A percentile compares a stretch with the other conserved stretches of the same genome.
Conservation (phyloP, 2,797 vertebrate species). For the Aselliscus stoliczkanus region DNA sequence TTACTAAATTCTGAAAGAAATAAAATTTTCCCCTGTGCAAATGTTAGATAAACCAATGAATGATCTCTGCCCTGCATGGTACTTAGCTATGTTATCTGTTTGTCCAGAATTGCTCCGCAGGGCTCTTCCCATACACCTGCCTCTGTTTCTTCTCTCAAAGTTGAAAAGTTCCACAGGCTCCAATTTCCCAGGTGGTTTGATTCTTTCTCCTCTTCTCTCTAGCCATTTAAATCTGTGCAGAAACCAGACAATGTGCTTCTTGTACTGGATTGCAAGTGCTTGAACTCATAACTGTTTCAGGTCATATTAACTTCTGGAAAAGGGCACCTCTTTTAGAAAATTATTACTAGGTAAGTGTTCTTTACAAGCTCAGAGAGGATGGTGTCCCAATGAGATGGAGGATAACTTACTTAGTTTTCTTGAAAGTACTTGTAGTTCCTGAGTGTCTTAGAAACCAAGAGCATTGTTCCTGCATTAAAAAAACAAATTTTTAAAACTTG, state of each 20-base stretch:
- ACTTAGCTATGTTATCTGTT: not conserved
- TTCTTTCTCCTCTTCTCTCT: not conserved
- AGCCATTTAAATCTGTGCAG: not conserved
- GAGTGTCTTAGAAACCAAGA: not conserved
- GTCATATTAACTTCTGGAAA: not conserved
- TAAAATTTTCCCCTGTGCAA: not conserved
- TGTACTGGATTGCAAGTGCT: not conserved
- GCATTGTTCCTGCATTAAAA: not conserved
- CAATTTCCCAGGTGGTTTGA: not conserved
- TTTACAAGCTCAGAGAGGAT: not conserved
- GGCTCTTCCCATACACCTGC: not conserved
- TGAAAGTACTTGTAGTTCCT: not conserved
- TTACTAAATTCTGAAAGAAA: conserved; percentile 6
- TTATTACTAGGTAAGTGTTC: not conserved
- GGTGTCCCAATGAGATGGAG: not conserved
- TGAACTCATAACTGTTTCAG: not conserved
- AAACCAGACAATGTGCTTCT: not conserved
- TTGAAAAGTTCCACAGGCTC: not conserved
- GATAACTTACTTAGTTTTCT: not conserved
- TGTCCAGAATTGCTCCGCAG: not conserved
- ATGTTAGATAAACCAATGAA: not conserved
- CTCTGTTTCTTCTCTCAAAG: not conserved
- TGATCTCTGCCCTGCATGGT: not conserved
- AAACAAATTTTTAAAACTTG: not conserved
- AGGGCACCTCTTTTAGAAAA: not conserved